These are phyloP conservation scores for Hydrochoerus hydrochaeris DNA, from an alignment of 2,113 vertebrate genomes.

Conservation along the genomic window DNA sequence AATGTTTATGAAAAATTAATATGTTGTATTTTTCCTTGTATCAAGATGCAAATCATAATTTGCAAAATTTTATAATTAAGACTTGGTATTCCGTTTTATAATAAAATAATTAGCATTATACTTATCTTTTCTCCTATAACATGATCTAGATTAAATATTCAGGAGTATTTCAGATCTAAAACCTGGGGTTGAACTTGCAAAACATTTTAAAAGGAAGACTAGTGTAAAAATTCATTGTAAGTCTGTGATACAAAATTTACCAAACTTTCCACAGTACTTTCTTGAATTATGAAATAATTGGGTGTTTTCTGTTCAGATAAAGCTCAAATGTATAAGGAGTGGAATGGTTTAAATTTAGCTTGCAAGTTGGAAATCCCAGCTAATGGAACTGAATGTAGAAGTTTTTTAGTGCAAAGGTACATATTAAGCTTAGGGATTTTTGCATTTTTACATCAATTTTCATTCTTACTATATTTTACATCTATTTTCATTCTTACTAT, in stretches of 20 bases:
- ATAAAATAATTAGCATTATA: constrained; percentile 76
- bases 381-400: constrained; percentile 48
- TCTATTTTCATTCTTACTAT: constrained; percentile 78
- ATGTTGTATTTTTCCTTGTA: constrained; percentile 72
- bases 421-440: constrained; percentile 81
- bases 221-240: constrained; percentile 39
- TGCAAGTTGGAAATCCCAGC: constrained; percentile 38
- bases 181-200: constrained; percentile 63
- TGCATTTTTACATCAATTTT: constrained; percentile 72
- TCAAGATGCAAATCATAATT: constrained; percentile 70
- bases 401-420: constrained; percentile 79
- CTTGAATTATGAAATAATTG: neutral
- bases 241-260: constrained; percentile 47
- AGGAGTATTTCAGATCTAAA: constrained; percentile 76
- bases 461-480: constrained; percentile 69
- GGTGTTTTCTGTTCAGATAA: constrained; percentile 42
- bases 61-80: constrained; percentile 73
- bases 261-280: neutral
- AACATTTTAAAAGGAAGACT: constrained; percentile 69
- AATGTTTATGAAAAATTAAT: constrained; percentile 68
- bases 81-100: constrained; percentile 76
- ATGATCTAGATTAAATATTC: constrained; percentile 75
- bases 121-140: constrained; percentile 75
- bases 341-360: constrained; percentile 32
- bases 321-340: neutral